Conservation (phyloP, 2,888 invertebrate genomes). For the Saturnia japonica region DNA sequence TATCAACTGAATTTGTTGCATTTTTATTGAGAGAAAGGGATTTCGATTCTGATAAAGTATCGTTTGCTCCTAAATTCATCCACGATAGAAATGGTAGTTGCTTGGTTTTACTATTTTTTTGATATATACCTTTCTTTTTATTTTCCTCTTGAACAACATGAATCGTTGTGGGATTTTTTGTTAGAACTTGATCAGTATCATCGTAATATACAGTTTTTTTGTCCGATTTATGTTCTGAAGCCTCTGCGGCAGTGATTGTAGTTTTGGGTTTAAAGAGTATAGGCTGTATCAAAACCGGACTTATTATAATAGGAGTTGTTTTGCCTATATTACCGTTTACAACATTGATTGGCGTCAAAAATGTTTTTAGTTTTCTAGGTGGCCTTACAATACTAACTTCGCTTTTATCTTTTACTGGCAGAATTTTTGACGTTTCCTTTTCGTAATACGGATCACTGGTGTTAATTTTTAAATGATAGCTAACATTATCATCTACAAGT, state of each 20-base stretch:
- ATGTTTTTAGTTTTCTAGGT: conserved; percentile 49
- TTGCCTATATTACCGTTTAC: conserved; percentile 45
- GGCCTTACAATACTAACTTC: conserved; percentile 33
- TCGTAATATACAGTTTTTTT: conserved; percentile 65
- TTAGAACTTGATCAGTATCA: conserved; percentile 65
- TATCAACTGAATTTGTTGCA: conserved; percentile 35
- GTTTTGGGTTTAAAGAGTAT: conserved; percentile 55
- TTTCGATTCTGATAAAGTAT: conserved; percentile 46
- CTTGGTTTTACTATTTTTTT: conserved; percentile 61
- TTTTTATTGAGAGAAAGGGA: conserved; percentile 41
- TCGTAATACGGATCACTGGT: conserved; percentile 54
- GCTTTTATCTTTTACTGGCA: conserved; percentile 33
- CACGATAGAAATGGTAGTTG: conserved; percentile 54
- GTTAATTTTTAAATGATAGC: conserved; percentile 73
- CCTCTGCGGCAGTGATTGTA: conserved; percentile 24
- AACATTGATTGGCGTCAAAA: conserved; percentile 60
- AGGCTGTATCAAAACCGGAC: conserved; percentile 69
- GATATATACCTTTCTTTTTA: conserved; percentile 55
- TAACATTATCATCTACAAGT: conserved; percentile 57
- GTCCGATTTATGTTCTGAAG: conserved; percentile 37
- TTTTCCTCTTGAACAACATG: conserved; percentile 33
- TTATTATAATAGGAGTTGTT: conserved; percentile 62
- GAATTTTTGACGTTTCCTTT: conserved; percentile 33
- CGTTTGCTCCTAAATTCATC: conserved; percentile 52
- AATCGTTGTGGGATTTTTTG: conserved; percentile 30